Percentiles rank a stretch among this genome's conserved stretches.
Conservation (phyloP, 2,797 vertebrate genomes). For the Philypnodon macrostomus region DNA sequence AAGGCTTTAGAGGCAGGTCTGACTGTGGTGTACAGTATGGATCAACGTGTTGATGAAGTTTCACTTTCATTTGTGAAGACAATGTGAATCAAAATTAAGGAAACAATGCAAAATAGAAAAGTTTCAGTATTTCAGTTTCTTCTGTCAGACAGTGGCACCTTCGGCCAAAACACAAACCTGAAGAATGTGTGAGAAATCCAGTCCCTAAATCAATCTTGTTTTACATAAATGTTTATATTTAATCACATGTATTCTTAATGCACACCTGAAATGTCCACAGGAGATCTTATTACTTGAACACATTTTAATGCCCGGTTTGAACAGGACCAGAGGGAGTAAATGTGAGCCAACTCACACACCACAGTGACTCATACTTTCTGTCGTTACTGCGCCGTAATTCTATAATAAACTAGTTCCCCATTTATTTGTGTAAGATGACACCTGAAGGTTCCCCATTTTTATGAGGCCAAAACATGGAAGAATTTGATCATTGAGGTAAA, state of each 20-base stretch:
- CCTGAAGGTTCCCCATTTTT: constrained; percentile 3
- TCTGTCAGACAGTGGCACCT: too few relatives aligned
- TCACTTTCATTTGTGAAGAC: too few relatives aligned
- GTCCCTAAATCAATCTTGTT: too few relatives aligned
- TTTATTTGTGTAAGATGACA: constrained; percentile 14
- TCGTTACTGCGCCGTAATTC: constrained; percentile 13
- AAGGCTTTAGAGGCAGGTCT: too few relatives aligned
- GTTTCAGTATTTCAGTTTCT: too few relatives aligned
- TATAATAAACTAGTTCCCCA: constrained; percentile 12
- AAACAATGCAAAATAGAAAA: too few relatives aligned
- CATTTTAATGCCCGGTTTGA: constrained; percentile 13
- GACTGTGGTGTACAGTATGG: too few relatives aligned
- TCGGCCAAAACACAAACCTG: too few relatives aligned
- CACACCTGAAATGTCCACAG: background rate
- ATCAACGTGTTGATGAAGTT: too few relatives aligned
- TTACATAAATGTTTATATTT: background rate
- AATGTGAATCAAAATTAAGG: too few relatives aligned
- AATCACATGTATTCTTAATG: background rate
- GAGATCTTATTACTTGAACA: constrained; percentile 5
- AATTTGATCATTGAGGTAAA: constrained; percentile 2
- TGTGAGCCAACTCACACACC: constrained; percentile 9
- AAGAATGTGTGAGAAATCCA: too few relatives aligned
- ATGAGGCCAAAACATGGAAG: constrained; percentile 12
- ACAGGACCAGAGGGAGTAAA: constrained; percentile 8
- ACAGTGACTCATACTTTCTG: constrained; percentile 16